Evolutionary conservation across 2,797 vertebrate genomes (phyloP).

Genomic region (Poecilia picta): DNA sequence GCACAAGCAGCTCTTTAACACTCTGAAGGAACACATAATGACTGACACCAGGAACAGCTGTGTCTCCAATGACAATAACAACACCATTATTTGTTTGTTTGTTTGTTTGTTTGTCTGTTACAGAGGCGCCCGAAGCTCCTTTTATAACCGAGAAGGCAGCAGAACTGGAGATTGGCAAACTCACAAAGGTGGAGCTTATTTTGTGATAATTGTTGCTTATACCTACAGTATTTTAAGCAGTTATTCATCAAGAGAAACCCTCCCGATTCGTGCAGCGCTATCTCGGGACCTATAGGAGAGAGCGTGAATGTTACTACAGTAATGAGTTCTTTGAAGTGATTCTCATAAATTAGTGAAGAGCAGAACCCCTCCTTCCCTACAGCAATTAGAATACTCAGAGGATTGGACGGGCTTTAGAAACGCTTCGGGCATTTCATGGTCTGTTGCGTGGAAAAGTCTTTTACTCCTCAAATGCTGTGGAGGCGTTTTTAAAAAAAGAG

Average conservation of each 20-base stretch:
- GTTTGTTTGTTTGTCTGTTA: constrained; percentile 19
- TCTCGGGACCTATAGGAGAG: constrained; percentile 54
- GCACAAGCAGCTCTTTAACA: neutral
- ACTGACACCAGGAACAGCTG: constrained; percentile 20
- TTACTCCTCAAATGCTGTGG: constrained; percentile 34
- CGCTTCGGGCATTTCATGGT: constrained; percentile 73
- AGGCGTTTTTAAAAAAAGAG: constrained; percentile 10
- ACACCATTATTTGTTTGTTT: constrained; percentile 12
- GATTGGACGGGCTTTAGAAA: constrained; percentile 65
- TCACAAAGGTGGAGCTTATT: constrained; percentile 84
- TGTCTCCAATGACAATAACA: constrained; percentile 11
- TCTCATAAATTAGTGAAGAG: constrained; percentile 77
- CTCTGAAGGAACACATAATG: neutral
- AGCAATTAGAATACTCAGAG: constrained; percentile 74
- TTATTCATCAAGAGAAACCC: constrained; percentile 56
- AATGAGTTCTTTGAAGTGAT: constrained; percentile 78
- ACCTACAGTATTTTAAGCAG: constrained; percentile 58
- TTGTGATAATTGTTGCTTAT: constrained; percentile 60
- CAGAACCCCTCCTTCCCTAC: constrained; percentile 40
- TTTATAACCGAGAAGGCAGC: constrained; percentile 84
- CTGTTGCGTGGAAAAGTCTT: constrained; percentile 56
- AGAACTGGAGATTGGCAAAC: constrained; percentile 90
- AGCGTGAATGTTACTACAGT: constrained; percentile 58
- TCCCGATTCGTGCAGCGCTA: constrained; percentile 33
- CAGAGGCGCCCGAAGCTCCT: constrained; percentile 88